Conservation (phyloP, 2,113 vertebrate genomes). For the Xerus inauris region DNA sequence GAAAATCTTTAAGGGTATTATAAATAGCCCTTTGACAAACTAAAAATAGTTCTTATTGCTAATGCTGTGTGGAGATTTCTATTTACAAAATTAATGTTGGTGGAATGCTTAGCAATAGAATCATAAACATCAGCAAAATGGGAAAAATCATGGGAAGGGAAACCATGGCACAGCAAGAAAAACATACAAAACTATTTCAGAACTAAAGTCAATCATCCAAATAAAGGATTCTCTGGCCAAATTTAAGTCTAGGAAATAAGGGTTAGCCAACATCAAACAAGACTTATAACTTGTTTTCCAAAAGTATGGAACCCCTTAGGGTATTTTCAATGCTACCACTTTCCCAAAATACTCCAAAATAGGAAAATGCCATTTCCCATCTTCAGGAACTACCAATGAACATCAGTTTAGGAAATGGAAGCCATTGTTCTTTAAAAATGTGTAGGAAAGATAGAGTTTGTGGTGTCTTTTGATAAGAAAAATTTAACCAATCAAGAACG, state of each 20-base stretch:
- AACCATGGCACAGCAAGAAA: neutral
- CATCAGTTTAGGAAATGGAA: neutral
- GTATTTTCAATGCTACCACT: too few relatives aligned
- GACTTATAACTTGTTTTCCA: neutral
- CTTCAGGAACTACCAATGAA: neutral
- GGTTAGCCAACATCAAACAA: neutral
- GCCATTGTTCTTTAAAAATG: neutral
- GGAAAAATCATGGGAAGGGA: neutral
- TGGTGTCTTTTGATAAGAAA: too few relatives aligned
- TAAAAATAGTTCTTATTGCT: neutral
- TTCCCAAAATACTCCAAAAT: too few relatives aligned
- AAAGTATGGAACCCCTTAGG: too few relatives aligned
- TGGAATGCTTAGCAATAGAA: neutral
- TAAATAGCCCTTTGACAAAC: neutral
- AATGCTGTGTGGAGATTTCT: neutral
- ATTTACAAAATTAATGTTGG: neutral
- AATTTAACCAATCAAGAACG: neutral
- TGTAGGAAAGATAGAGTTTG: neutral
- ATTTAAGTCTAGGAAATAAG: neutral
- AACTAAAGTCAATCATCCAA: neutral
- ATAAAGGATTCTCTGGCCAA: neutral
- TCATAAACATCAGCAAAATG: slow-evolving; percentile 3
- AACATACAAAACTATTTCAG: neutral
- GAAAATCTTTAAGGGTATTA: neutral
- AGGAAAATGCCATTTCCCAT: too few relatives aligned